phyloP scores from a whole-genome alignment of 2,113 vertebrate genomes.

The Dromas ardeola region DNA sequence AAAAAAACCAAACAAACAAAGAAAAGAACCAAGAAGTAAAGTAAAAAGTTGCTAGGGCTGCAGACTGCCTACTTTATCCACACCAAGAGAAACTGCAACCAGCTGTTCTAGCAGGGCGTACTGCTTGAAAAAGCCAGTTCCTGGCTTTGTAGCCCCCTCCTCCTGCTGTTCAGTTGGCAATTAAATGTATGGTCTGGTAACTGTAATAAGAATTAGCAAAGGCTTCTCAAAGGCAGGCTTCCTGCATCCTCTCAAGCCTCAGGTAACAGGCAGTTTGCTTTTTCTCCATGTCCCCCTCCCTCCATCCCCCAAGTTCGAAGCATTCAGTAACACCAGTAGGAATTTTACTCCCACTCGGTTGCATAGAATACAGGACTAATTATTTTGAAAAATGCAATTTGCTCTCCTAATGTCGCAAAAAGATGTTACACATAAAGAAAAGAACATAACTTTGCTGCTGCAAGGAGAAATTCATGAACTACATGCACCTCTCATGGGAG shows the following conservation, averaged over 20 bases:
- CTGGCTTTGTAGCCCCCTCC: neutral
- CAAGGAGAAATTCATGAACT: neutral
- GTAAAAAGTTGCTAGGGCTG: neutral
- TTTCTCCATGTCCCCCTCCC: neutral
- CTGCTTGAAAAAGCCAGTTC: neutral
- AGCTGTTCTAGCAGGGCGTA: neutral
- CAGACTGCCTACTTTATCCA: neutral
- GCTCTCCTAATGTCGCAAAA: neutral
- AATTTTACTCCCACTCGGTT: neutral
- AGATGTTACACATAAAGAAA: neutral
- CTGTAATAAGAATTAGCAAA: neutral
- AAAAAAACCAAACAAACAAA: neutral
- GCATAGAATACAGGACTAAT: neutral
- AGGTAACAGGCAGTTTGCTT: neutral
- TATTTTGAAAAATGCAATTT: neutral
- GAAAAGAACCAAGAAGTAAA: neutral
- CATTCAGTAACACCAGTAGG: neutral
- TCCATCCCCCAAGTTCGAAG: neutral
- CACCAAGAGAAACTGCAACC: neutral
- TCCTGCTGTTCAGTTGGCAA: neutral
- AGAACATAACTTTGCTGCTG: neutral
- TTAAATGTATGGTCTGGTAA: neutral
- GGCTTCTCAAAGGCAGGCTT: neutral
- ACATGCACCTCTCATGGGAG: neutral
- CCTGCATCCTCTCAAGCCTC: neutral